Conservation (phyloP, 2,888 invertebrate genomes). For the Theristus sp. region DNA sequence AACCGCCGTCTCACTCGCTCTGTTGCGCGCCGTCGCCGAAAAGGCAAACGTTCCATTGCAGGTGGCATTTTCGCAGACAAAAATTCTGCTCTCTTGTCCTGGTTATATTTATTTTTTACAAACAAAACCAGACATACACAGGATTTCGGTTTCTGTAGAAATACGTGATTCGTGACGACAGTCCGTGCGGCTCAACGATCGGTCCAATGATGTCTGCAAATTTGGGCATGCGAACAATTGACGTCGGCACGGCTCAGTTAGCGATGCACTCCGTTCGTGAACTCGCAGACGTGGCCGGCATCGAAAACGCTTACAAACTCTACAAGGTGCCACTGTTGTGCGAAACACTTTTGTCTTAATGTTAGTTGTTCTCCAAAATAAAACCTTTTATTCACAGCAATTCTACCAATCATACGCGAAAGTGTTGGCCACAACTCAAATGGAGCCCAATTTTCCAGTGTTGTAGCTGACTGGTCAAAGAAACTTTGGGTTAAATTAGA, state of each 20-base stretch:
- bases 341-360: too few species aligned
- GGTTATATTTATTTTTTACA: too few species aligned
- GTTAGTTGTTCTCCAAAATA: too few species aligned
- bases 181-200: conserved; percentile 37
- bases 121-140: neutral
- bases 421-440: conserved; percentile 13
- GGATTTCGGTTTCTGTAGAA: conserved; percentile 24
- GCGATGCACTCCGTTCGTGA: conserved; percentile 40
- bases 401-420: neutral
- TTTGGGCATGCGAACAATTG: conserved; percentile 36
- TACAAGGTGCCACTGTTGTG: too few species aligned
- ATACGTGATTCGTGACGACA: conserved; percentile 36
- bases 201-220: conserved; percentile 38
- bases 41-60: conserved; percentile 33
- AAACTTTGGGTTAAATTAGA: too few species aligned
- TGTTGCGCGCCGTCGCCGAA: conserved; percentile 34
- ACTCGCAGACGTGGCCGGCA: conserved; percentile 32
- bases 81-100: neutral
- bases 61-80: conserved; percentile 22
- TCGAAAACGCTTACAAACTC: conserved; percentile 31
- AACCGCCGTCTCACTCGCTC: conserved; percentile 33
- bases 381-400: neutral
- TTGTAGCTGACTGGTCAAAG: too few species aligned
- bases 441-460: neutral
- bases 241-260: conserved; percentile 37